Evolutionary conservation across 2,113 vertebrate species (phyloP).

Genomic region (Neolamprologus brichardi): DNA sequence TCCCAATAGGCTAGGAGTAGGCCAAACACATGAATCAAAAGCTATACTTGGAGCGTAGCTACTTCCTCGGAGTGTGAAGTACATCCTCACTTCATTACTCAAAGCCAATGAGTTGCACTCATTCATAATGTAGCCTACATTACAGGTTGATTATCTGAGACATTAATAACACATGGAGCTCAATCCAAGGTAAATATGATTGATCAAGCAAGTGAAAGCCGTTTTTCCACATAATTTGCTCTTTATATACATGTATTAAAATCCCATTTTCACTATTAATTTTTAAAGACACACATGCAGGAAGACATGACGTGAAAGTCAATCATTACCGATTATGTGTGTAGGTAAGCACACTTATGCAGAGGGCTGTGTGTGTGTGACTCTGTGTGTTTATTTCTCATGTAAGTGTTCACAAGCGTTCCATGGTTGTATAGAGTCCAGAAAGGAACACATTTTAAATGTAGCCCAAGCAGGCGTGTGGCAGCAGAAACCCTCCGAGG

Average conservation of each 20-base stretch:
- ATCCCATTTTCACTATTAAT: background rate
- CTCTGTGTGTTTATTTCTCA: background rate
- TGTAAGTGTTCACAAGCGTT: background rate
- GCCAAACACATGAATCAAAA: conserved; percentile 61
- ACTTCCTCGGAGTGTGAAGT: conserved; percentile 39
- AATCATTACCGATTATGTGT: background rate
- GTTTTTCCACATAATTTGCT: background rate
- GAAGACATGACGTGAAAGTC: background rate
- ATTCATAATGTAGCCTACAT: conserved; percentile 29
- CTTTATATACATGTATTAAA: background rate
- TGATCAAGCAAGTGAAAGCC: background rate
- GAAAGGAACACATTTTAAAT: background rate
- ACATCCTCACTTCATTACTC: conserved; percentile 50
- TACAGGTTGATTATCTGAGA: conserved; percentile 44
- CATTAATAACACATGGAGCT: conserved; percentile 30
- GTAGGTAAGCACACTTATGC: background rate
- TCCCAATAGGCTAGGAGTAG: conserved; percentile 46
- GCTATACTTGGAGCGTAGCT: conserved; percentile 38
- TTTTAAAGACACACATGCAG: background rate
- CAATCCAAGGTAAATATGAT: conserved; percentile 12
- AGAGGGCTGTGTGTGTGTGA: background rate
- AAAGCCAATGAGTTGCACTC: conserved; percentile 27
- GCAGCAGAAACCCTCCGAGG: background rate
- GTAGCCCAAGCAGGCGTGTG: background rate
- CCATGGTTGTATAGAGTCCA: background rate